A percentile compares a stretch with the other conserved stretches of the same genome.
Conservation (phyloP, 2,888 invertebrate genomes). For the Campoletis raptor region DNA sequence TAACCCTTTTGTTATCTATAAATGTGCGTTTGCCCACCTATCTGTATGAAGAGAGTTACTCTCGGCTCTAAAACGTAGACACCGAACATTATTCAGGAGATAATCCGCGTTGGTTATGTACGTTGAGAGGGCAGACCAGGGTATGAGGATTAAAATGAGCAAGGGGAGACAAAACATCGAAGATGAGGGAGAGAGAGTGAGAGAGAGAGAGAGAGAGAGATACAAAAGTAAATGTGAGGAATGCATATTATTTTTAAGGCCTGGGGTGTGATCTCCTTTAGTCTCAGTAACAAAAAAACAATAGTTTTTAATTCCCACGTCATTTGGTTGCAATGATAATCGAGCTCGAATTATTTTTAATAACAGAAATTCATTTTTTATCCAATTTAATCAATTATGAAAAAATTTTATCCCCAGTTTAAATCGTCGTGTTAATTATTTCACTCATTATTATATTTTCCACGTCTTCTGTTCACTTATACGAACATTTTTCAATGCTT, state of each 20-base stretch:
- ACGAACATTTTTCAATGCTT: not conserved
- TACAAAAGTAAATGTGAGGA: conserved; percentile 4
- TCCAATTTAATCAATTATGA: not conserved
- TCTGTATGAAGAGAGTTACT: conserved; percentile 43
- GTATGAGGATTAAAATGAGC: conserved; percentile 21
- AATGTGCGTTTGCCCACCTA: conserved; percentile 32
- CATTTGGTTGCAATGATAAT: not conserved
- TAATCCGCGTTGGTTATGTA: conserved; percentile 75
- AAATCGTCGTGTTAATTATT: not conserved
- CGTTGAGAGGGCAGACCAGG: conserved; percentile 10
- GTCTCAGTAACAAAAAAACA: not conserved
- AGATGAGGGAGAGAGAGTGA: not conserved
- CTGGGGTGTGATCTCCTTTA: not conserved
- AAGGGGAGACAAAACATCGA: conserved; percentile 26
- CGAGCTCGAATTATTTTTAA: not conserved
- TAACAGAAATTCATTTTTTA: not conserved
- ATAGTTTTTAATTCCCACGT: not conserved
- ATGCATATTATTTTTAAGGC: conserved; percentile 6
- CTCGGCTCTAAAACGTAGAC: conserved; percentile 65
- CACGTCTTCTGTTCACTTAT: not conserved
- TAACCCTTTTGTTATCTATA: conserved; percentile 43
- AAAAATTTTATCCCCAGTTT: not conserved
- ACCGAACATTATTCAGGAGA: conserved; percentile 80
- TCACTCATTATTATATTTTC: not conserved
- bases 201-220: not conserved